Conservation (phyloP, 2,888 invertebrate genomes). For the Archips xylosteana region DNA sequence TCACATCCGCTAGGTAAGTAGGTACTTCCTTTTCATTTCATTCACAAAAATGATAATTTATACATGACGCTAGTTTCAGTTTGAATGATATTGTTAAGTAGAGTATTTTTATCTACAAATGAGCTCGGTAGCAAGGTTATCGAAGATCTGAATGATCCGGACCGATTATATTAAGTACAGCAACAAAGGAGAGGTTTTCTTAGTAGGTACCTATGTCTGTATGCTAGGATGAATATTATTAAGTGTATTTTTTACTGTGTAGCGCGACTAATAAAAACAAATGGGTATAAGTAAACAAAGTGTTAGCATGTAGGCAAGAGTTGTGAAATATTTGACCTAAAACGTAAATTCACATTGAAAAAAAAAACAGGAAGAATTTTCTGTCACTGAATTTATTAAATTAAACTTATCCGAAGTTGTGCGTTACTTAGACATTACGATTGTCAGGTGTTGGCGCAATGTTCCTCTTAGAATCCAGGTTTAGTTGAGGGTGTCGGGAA, state of each 20-base stretch:
- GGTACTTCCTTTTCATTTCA: not conserved
- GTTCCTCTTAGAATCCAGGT: conserved; percentile 22
- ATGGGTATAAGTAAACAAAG: not conserved
- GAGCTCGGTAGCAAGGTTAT: not conserved
- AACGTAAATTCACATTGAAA: not conserved
- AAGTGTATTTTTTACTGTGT: not conserved
- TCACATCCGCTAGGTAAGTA: conserved; percentile 17
- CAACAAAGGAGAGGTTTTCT: not conserved
- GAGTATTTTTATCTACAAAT: not conserved
- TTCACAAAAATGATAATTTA: not conserved
- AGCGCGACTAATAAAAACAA: not conserved
- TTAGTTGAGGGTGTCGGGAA: conserved; percentile 62
- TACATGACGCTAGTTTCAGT: not conserved
- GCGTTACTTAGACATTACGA: not conserved
- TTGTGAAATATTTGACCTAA: not conserved
- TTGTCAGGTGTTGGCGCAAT: conserved; percentile 3
- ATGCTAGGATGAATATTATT: not conserved
- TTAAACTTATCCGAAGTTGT: conserved; percentile 18
- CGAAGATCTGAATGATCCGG: conserved; percentile 6
- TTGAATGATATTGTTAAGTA: not conserved
- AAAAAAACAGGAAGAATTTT: conserved; percentile 7
- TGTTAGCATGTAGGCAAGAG: not conserved
- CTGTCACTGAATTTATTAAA: conserved; percentile 22
- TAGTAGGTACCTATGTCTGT: not conserved
- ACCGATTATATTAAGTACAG: not conserved